Conservation (phyloP, 2,888 invertebrate species). For the Pardosa pseudoannulata region DNA sequence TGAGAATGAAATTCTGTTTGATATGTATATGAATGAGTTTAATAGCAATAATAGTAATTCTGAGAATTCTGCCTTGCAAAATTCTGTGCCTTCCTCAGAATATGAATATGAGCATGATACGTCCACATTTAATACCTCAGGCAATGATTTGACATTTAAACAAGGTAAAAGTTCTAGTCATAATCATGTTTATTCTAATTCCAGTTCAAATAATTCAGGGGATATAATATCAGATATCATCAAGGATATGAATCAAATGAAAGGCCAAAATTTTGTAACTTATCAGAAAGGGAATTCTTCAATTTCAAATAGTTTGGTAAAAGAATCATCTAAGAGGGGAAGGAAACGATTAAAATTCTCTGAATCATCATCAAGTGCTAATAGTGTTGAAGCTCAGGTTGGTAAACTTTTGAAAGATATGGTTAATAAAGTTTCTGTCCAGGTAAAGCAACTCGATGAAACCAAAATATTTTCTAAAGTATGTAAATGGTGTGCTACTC, state of each 20-base stretch:
- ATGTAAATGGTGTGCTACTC: constrained; percentile 35
- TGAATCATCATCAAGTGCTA: not conserved
- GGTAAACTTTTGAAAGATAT: constrained; percentile 26
- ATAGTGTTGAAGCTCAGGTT: not conserved
- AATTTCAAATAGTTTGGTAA: no score
- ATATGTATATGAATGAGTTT: not conserved
- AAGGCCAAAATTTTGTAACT: not conserved
- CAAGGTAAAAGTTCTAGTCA: not conserved
- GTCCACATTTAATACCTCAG: no score
- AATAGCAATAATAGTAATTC: not conserved
- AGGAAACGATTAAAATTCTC: no score
- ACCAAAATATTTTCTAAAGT: not conserved
- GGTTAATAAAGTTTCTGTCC: constrained; percentile 29
- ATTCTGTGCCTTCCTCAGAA: not conserved
- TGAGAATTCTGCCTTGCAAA: not conserved
- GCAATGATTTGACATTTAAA: no score
- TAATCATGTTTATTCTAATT: not conserved
- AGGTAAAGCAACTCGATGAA: no score
- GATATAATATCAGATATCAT: constrained; percentile 35
- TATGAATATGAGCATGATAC: not conserved
- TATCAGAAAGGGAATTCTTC: no score
- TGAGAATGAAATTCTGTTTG: not conserved
- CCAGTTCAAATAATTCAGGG: not conserved
- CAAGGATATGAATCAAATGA: constrained; percentile 22
- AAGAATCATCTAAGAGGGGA: no score